Percentiles rank a stretch among this genome's conserved stretches.
Evolutionary conservation across 2,888 invertebrate genomes (phyloP).

Genomic region (Andrena minutula): DNA sequence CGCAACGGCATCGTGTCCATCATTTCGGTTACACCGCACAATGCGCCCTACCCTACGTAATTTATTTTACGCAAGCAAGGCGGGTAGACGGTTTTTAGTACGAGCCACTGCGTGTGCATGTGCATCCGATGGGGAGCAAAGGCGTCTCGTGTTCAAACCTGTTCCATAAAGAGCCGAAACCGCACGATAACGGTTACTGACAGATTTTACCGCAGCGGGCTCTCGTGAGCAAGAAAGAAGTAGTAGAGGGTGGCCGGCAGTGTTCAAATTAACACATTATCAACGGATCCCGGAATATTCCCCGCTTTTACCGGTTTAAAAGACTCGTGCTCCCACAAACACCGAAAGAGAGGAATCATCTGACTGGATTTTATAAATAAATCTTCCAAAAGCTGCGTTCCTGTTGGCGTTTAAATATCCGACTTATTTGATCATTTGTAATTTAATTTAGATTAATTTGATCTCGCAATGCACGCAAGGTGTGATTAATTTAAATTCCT

Average conservation of each 20-base stretch:
- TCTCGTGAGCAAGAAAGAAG: neutral
- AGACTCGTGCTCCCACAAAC: neutral
- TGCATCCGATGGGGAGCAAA: slow-evolving; percentile 34
- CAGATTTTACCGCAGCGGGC: slow-evolving; percentile 64
- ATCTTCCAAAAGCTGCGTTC: neutral
- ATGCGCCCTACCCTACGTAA: neutral
- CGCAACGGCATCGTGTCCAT: too few relatives aligned
- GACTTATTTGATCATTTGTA: slow-evolving; percentile 10
- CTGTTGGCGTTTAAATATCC: neutral
- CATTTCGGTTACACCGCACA: neutral
- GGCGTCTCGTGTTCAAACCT: slow-evolving; percentile 66
- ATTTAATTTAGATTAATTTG: slow-evolving; percentile 27
- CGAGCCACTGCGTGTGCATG: slow-evolving; percentile 10
- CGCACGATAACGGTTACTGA: slow-evolving; percentile 68
- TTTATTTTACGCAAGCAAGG: neutral
- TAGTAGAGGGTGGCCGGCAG: slow-evolving; percentile 1
- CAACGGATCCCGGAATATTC: too few relatives aligned
- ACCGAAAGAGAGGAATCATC: neutral
- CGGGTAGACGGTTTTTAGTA: neutral
- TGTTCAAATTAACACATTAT: neutral
- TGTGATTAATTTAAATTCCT: slow-evolving; percentile 62
- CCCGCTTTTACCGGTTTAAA: too few relatives aligned
- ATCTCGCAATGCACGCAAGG: slow-evolving; percentile 17
- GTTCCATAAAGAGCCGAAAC: slow-evolving; percentile 66
- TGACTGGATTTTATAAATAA: neutral